Evolutionary conservation across 2,113 vertebrate genomes (phyloP), one percentile per base, ranked within the genome.

Genomic region (Chloroceryle aenea): DNA sequence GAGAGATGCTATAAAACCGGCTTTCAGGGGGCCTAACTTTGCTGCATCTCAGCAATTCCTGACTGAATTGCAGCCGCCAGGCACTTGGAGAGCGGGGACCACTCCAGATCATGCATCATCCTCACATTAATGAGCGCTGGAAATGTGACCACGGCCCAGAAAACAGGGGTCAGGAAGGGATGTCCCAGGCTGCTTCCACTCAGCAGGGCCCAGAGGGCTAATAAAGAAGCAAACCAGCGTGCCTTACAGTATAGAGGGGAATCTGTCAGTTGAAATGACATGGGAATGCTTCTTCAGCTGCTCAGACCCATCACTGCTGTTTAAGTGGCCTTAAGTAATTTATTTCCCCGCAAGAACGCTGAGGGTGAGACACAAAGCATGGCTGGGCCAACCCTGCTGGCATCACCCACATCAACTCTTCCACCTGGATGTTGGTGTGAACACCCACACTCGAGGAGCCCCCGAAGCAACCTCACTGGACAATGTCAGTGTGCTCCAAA

Each of bases 11-110:
- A 38, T 10, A 55, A 79, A 89, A 76, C 22, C 42, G 62, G 53
- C 66, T 76, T 72, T 83, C 64, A 48, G 27, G 19, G 20, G 36
- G 18, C 8, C 64, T 19, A 27, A 36, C 56, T 73, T 63, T 26
- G 43, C 78, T 87, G 12, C 71, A 68, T 61, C 62, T 94, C 93
- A 93, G 85, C 89, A 76, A 62, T 87, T 95, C 50, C 69, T 68
- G 74, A 23, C 20, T 2, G 4, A 85, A 77, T 4, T 34, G 38
- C 88, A 91, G 81, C 68, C 14, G 3, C 42, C 59, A 52, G 90
- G 86, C 43, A 7, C 56, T 43, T 1, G 2, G 62, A n/a, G 38
- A 85, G 56, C 74, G 5, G 7, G n/a, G 56, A 74, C 20, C 0
- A 11, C 71, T 53, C 56, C 9, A 7, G 86, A 64, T 75, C 48